Base-by-base conservation (phyloP, 2,888 invertebrate species). In the Mimachlamys varia region DNA sequence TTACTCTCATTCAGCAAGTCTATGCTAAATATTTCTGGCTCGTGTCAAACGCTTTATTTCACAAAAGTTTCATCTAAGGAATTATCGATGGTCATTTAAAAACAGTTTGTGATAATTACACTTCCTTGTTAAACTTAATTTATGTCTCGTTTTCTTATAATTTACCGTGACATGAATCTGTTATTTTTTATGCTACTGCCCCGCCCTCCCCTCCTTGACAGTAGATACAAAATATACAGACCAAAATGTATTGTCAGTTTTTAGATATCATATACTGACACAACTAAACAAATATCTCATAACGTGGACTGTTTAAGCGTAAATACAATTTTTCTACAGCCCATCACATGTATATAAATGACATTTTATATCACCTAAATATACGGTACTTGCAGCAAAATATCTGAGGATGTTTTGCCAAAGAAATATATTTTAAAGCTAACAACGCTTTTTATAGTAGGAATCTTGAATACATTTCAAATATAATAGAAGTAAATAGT, bases 11-110 rank as follows among this genome's bases (percentile, higher is more conserved):
- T 76, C 22, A 76, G 33, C 27, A 76, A 76, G 15, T 76, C 33
- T 76, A 76, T 76, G 76, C 33, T 76, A 76, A 76, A 76, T 76
- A 76, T 76, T 76, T 76, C 76, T 76, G 76, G 76, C 76, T 76
- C 76, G 76, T 76, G 76, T 76, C 76, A 76, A 33, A 76, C 33
- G 76, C 33, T 76, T 58, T 76, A 76, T 76, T 76, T 76, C 76
- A 76, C 76, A 76, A 27, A 76, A 27, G 5, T 76, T 76, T 27
- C 76, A 76, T 33, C 33, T 27, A 76, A 76, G 33, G 76, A 76
- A 76, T 76, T 76, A 76, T 76, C 76, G 76, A 76, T 76, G 33
- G 76, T 76, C 76, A 76, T 76, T 76, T 76, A 76, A 76, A 76
- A 76, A 76, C 76, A 76, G 76, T 76, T 27, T 76, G 76, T 76